A percentile compares a stretch with the other conserved stretches of the same genome.
Evolutionary conservation across 2,888 invertebrate genomes (phyloP).

Genomic region (Pseudoips prasinana): DNA sequence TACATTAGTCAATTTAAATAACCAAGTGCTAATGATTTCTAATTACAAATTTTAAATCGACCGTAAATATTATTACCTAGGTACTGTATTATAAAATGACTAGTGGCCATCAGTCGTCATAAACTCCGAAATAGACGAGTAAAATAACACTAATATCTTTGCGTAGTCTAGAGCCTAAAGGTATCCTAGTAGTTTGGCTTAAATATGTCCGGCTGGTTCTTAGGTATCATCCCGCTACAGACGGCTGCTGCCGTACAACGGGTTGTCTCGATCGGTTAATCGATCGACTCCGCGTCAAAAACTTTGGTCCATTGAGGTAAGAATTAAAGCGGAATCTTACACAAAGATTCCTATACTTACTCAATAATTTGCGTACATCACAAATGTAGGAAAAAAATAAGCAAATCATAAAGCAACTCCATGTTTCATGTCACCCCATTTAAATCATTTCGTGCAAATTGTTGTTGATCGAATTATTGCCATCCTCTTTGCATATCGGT

Average conservation of each 20-base stretch:
- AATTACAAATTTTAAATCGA: too few relatives aligned
- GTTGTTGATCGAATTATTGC: constrained; percentile 14
- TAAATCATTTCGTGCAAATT: constrained; percentile 20
- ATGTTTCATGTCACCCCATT: constrained; percentile 13
- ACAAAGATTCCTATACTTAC: constrained; percentile 11
- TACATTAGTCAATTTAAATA: constrained; percentile 1
- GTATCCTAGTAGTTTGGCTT: constrained; percentile 18
- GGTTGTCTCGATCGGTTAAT: constrained; percentile 73
- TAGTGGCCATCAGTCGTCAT: too few relatives aligned
- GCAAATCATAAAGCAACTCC: constrained; percentile 6
- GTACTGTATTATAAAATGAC: too few relatives aligned
- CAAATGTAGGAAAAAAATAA: constrained; percentile 18
- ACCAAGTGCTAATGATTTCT: neutral
- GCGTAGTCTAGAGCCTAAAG: too few relatives aligned
- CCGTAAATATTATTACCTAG: too few relatives aligned
- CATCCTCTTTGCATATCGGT: constrained; percentile 22
- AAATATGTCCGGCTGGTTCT: constrained; percentile 68
- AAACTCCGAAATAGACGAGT: too few relatives aligned
- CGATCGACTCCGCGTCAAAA: constrained; percentile 75
- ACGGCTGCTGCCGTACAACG: constrained; percentile 71
- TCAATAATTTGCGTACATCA: constrained; percentile 14
- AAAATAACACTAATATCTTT: too few relatives aligned
- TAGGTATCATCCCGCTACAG: constrained; percentile 75
- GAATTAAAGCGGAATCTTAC: constrained; percentile 47
- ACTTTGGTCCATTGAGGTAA: constrained; percentile 77